These are phyloP conservation scores for Phymorhynchus buccinoides DNA, from an alignment of 1,140 invertebrate genomes.

Conservation along the genomic window DNA sequence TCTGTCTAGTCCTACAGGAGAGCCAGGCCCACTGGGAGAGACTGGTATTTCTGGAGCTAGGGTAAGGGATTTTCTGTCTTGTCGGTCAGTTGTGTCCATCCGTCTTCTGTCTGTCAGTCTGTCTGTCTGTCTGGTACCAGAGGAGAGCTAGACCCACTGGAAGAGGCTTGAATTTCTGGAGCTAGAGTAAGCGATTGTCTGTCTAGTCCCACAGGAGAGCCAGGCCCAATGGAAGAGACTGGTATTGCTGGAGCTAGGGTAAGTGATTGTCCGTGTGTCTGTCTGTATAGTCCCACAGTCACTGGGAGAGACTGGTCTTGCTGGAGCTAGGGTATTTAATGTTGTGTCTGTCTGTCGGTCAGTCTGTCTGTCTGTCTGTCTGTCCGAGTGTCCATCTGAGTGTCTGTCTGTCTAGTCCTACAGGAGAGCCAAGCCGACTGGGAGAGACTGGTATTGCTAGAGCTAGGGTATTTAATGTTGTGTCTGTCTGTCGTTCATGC, in stretches of 20 bases:
- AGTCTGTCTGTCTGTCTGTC: too few relatives aligned
- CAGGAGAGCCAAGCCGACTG: too few relatives aligned
- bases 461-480: too few relatives aligned
- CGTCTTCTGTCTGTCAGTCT: too few relatives aligned
- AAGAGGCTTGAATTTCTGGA: constrained; percentile 44
- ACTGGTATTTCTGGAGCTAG: too few relatives aligned
- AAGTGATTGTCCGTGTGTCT: not conserved
- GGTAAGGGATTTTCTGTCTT: too few relatives aligned
- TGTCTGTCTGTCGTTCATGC: too few relatives aligned
- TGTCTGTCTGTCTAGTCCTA: too few relatives aligned
- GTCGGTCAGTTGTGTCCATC: too few relatives aligned
- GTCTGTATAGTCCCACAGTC: constrained; percentile 32
- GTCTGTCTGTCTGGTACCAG: not conserved
- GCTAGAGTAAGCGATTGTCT: constrained; percentile 21
- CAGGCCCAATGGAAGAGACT: constrained; percentile 41
- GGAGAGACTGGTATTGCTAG: too few relatives aligned
- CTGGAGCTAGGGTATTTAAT: constrained; percentile 41
- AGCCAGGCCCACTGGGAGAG: too few relatives aligned
- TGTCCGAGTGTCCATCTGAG: too few relatives aligned
- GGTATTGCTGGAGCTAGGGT: constrained; percentile 47
- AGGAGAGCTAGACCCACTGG: constrained; percentile 40
- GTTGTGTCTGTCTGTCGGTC: not conserved
- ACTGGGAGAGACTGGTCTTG: constrained; percentile 38
- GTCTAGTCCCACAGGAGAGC: not conserved
- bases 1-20: not conserved